Evolutionary conservation across 1,140 invertebrate genomes (phyloP).

Genomic region (Drosophila teissieri): DNA sequence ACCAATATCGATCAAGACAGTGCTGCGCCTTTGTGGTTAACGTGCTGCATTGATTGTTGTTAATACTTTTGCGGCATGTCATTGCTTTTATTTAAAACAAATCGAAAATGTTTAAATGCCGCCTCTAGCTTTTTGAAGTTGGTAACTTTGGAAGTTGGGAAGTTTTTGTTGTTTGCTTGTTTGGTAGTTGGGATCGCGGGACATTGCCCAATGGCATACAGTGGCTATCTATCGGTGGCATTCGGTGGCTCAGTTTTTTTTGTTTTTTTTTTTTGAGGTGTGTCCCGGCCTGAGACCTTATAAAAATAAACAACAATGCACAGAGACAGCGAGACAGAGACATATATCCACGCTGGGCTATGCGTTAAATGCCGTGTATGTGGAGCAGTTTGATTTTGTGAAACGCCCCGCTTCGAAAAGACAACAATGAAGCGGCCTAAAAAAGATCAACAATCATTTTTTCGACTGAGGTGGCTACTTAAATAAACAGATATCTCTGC

Average conservation of each 20-base stretch:
- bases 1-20: constrained; percentile 47
- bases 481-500: constrained; percentile 67
- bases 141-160: constrained; percentile 23
- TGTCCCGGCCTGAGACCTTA: constrained; percentile 71
- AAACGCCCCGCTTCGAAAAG: constrained; percentile 70
- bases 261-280: constrained; percentile 55
- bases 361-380: constrained; percentile 80
- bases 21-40: constrained; percentile 70
- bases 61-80: constrained; percentile 61
- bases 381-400: constrained; percentile 78
- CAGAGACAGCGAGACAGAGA: constrained; percentile 34
- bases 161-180: too few relatives aligned
- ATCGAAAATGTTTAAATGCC: constrained; percentile 78
- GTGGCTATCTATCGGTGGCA: constrained; percentile 78
- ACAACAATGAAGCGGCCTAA: constrained; percentile 75
- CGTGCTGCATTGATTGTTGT: constrained; percentile 56
- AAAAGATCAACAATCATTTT: constrained; percentile 68
- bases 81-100: constrained; percentile 82
- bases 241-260: constrained; percentile 38
- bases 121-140: constrained; percentile 56
- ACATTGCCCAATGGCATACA: constrained; percentile 53
- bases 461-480: constrained; percentile 65
- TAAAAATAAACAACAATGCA: constrained; percentile 71
- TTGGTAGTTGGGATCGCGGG: constrained; percentile 21
- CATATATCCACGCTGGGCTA: constrained; percentile 27